These are phyloP conservation scores for Cyclina sinensis DNA, from an alignment of 1,140 invertebrate species.

Conservation along the genomic window DNA sequence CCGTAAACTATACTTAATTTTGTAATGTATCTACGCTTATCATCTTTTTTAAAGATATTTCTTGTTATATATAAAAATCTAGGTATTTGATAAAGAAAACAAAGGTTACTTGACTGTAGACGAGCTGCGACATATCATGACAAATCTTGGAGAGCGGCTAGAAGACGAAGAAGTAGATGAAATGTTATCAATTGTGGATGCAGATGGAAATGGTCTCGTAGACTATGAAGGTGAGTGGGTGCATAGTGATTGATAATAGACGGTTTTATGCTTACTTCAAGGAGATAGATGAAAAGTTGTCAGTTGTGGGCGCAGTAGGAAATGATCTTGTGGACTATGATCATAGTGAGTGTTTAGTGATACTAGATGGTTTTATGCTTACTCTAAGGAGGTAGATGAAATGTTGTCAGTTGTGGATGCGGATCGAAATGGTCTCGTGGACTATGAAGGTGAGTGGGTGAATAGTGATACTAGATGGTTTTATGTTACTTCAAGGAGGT, in stretches of 20 bases:
- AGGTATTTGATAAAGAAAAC: slow-evolving; percentile 99
- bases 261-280: no score
- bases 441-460: slow-evolving; percentile 65
- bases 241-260: no score
- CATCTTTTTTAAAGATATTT: no score
- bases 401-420: slow-evolving; percentile 91
- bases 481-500: slow-evolving; percentile 90
- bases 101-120: slow-evolving; percentile 91
- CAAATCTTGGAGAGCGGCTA: slow-evolving; percentile 95
- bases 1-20: no score
- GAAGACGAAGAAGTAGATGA: slow-evolving; percentile 96
- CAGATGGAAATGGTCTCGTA: slow-evolving; percentile 53
- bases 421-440: slow-evolving; percentile 53
- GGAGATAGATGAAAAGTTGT: slow-evolving; percentile 97
- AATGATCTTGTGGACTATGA: slow-evolving; percentile 58
- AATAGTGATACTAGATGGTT: no score
- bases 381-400: slow-evolving; percentile 95
- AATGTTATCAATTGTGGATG: slow-evolving; percentile 91
- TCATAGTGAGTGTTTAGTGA: slow-evolving; percentile 17
- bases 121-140: slow-evolving; percentile 91
- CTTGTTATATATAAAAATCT: no score
- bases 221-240: slow-evolving; percentile 60
- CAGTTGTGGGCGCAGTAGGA: slow-evolving; percentile 84
- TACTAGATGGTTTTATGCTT: no score
- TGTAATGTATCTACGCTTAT: no score